Percentiles rank a stretch among this genome's conserved stretches.
Evolutionary conservation across 2,797 vertebrate species (phyloP).

Genomic region (Mus minutoides): DNA sequence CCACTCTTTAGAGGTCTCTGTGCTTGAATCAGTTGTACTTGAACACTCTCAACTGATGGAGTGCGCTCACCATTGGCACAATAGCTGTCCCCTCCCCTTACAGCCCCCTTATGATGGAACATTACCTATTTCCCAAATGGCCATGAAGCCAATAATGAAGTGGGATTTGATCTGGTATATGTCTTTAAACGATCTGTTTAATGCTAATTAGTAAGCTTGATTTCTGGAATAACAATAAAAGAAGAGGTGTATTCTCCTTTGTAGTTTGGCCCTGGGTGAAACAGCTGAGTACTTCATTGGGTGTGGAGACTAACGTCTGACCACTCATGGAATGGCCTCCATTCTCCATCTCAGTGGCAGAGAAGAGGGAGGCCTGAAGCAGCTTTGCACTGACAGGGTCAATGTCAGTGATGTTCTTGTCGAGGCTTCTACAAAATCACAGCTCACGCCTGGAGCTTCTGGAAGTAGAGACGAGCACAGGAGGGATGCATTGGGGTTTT

Average conservation of each 20-base stretch:
- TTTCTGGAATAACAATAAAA: constrained; percentile 5
- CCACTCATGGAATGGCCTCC: too few species aligned
- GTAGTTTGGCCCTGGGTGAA: not conserved
- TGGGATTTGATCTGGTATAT: not conserved
- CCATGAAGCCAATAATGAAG: not conserved
- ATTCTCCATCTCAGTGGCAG: not conserved
- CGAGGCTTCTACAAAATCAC: not conserved
- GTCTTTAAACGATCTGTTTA: not conserved
- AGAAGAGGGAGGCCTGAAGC: not conserved
- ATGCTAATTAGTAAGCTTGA: not conserved
- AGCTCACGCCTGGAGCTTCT: not conserved
- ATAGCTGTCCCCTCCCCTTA: accelerated
- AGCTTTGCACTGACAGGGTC: accelerated
- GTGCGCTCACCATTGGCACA: too few species aligned
- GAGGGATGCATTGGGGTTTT: not conserved
- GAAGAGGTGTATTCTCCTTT: not conserved
- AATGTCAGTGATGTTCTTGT: accelerated
- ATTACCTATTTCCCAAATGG: not conserved
- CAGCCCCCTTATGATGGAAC: too few species aligned
- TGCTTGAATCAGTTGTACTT: too few species aligned
- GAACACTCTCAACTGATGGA: too few species aligned
- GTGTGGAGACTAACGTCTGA: not conserved
- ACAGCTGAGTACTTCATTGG: not conserved
- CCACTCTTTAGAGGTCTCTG: not conserved
- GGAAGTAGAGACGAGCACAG: not conserved